phyloP scores from a whole-genome alignment of 2,888 invertebrate genomes.

The Tribolium freemani region DNA sequence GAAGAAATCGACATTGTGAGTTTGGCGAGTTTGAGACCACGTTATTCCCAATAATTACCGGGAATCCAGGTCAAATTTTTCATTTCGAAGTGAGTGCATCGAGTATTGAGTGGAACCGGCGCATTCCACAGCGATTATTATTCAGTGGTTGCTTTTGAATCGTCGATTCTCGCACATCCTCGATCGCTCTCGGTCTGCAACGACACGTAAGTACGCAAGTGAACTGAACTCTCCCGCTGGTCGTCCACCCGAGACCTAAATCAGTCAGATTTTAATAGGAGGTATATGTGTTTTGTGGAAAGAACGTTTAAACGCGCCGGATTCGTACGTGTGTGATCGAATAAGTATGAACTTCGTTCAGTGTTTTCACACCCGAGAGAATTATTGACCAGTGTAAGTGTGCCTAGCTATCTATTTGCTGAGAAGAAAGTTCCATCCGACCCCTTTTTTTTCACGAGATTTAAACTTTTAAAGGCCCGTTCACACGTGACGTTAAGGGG shows the following conservation, averaged over 20 bases:
- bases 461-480: slow-evolving; percentile 31
- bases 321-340: neutral
- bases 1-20: slow-evolving; percentile 8
- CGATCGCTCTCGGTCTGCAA: slow-evolving; percentile 5
- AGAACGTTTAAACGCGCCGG: slow-evolving; percentile 14
- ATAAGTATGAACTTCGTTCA: neutral
- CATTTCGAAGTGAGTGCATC: slow-evolving; percentile 31
- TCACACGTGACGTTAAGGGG: neutral
- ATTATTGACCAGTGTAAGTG: slow-evolving; percentile 19
- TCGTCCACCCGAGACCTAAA: slow-evolving; percentile 43
- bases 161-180: slow-evolving; percentile 28
- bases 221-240: slow-evolving; percentile 45
- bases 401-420: neutral
- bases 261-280: slow-evolving; percentile 39
- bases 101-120: slow-evolving; percentile 34
- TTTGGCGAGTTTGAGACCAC: slow-evolving; percentile 4
- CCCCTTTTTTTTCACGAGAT: slow-evolving; percentile 1
- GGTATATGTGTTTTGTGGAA: slow-evolving; percentile 30
- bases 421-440: slow-evolving; percentile 30
- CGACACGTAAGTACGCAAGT: slow-evolving; percentile 35
- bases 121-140: slow-evolving; percentile 44
- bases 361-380: neutral
- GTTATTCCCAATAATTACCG: slow-evolving; percentile 35
- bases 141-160: slow-evolving; percentile 34
- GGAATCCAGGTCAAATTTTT: slow-evolving; percentile 38